Evolutionary conservation across 2,888 invertebrate genomes (phyloP), one percentile per base, ranked within the genome.

Genomic region (Cephus runcator): DNA sequence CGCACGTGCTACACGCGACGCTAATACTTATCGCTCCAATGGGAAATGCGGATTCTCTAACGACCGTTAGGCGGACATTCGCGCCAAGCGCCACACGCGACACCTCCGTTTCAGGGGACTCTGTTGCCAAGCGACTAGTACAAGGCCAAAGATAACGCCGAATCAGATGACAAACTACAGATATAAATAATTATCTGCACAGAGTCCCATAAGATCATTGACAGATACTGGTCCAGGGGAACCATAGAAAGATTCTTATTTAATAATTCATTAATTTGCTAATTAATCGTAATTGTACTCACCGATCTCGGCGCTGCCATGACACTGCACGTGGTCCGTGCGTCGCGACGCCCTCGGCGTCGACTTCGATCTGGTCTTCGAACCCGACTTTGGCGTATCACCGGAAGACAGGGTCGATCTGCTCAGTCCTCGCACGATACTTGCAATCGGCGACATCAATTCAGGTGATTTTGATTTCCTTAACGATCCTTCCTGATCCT

Each of bases 371-470:
- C 71, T 71, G 12, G 56, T 56, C 15, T 35, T 34, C 11, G 75
- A 73, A 30, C 31, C 36, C 11, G 76, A 76, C 36, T 76, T 81
- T 15, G 82, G 81, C 15, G 79, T 76, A 31, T 81, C 82, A 23
- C 77, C 79, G n/a, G 81, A 80, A 6, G 83, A 82, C 1, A 89
- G 81, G 9, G 85, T 81, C 0, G 89, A 88, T 34, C 81, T 87
- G 77, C 83, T 80, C 33, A 89, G 77, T 74, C 83, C 85, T 3
- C 77, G 81, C 40, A 84, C 83, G 34, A 89, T 89, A 40, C 78
- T 84, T 6, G 88, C 81, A 34, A 89, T 83, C 23, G 89, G 89
- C 9, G 89, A 89, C 11, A 81, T 73, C 15, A 82, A 71, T 71
- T 75, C 34, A 12, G 69, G 9, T 4, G 35, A 12, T 9, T 69